Evolutionary conservation across 2,113 vertebrate species (phyloP), one percentile per base, ranked within the genome.

Genomic region (Myrmecophaga tridactyla): DNA sequence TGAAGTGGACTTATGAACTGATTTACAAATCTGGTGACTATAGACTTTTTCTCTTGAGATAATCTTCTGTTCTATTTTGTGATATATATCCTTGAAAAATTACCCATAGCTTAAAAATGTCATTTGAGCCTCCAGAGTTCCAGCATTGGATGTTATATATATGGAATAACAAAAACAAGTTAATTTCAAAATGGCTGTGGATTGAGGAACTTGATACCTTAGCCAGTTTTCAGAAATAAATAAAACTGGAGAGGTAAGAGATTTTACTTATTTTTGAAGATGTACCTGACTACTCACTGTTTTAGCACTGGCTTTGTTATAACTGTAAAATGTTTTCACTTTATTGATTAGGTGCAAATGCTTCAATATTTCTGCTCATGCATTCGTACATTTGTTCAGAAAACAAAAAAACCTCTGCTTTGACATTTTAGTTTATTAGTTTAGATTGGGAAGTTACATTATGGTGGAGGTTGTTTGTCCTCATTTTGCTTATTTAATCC

Each of bases 1-100:
- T 65, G 81, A 81, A 80, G 31, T 75, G 17, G 95, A 60, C 34
- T 90, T 95, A 41, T 89, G 14, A 70, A 82, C 92, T 58, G 29
- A 65, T 46, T 81, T 89, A 39, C 25, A 70, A 93, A 53, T 63
- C 36, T 77, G 11, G 17, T 90, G 11, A 7, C 25, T 65, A 31
- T 81, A 60, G 15, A 39, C 36, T 60, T 27, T 76, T 95, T 46
- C 29, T 73, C 58, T 36, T 51, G 21, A 56, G 43, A 63, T 11
- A 56, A 23, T 13, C 13, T 85, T 84, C 60, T 60, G 31, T 48
- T 89, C 39, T 73, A 60, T 92, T 80, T 90, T 76, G 58, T 43
- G 53, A 23, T 63, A 56, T 60, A 29, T 48, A 4, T 11, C 39
- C 21, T 73, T 86, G 46, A 91, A 77, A 96, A 86, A 72, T 80